These are phyloP conservation scores for Rhynchonycteris naso DNA, from an alignment of 2,797 vertebrate species.

Conservation along the genomic window DNA sequence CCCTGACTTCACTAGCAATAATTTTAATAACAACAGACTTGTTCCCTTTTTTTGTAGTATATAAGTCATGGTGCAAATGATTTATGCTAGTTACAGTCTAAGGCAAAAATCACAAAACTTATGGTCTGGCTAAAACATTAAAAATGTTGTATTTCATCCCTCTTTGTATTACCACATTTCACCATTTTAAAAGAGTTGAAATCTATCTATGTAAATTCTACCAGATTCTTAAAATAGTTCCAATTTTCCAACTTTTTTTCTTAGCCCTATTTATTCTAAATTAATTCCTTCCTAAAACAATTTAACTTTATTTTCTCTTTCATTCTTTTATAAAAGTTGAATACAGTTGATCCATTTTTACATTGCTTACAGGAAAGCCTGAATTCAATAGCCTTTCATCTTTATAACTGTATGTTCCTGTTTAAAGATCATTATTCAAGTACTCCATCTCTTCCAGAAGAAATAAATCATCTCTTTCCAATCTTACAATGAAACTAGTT, in stretches of 20 bases:
- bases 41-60: not conserved
- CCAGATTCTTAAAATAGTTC: not conserved
- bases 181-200: constrained; percentile 6
- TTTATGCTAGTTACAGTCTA: constrained; percentile 16
- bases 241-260: not conserved
- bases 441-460: not conserved
- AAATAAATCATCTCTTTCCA: not conserved
- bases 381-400: constrained; percentile 25
- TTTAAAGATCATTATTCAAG: constrained; percentile 46
- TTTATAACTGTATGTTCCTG: not conserved
- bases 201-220: not conserved
- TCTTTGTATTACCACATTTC: not conserved
- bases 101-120: constrained; percentile 26
- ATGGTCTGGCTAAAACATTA: constrained; percentile 3
- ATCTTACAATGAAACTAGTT: constrained; percentile 23
- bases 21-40: constrained; percentile 1
- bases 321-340: constrained; percentile 39
- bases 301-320: constrained; percentile 57
- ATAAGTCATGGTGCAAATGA: constrained; percentile 1
- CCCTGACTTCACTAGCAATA: not conserved
- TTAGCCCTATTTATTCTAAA: not conserved
- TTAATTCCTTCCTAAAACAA: constrained; percentile 31
- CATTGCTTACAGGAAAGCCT: not conserved
- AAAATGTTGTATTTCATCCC: constrained; percentile 1
- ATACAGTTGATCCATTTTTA: not conserved